Percentiles rank a stretch among this genome's conserved stretches.
phyloP scores from a whole-genome alignment of 2,888 invertebrate species.

The Drosophila fungiperda region DNA sequence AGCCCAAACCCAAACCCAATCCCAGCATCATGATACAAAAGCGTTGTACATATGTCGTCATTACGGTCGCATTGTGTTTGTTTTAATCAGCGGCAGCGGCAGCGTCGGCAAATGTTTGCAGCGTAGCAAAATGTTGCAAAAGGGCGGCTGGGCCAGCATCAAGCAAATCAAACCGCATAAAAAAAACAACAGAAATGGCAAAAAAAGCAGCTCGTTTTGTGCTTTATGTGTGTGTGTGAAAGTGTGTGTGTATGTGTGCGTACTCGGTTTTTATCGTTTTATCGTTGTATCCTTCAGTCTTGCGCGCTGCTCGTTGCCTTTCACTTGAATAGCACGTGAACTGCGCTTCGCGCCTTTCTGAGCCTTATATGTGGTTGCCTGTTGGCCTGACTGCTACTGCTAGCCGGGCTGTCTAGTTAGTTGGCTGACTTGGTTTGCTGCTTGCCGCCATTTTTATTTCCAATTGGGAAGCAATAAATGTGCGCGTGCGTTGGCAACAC shows the following conservation, averaged over 20 bases:
- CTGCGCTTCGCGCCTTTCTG: slow-evolving; percentile 30
- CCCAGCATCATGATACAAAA: slow-evolving; percentile 18
- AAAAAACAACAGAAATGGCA: slow-evolving; percentile 23
- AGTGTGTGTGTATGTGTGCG: slow-evolving; percentile 14
- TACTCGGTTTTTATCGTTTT: slow-evolving; percentile 47
- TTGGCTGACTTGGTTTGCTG: slow-evolving; percentile 50
- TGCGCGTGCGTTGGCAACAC: slow-evolving; percentile 77
- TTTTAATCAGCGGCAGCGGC: slow-evolving; percentile 76
- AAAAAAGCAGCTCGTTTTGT: slow-evolving; percentile 18
- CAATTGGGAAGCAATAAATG: slow-evolving; percentile 79
- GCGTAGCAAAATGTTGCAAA: slow-evolving; percentile 32
- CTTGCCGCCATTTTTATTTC: slow-evolving; percentile 75
- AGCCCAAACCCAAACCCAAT: too few relatives aligned
- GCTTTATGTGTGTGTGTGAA: slow-evolving; percentile 7
- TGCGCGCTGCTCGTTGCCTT: slow-evolving; percentile 42
- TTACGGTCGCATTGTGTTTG: slow-evolving; percentile 79
- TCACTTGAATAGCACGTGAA: slow-evolving; percentile 61
- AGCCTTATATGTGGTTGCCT: slow-evolving; percentile 23
- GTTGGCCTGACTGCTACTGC: not conserved
- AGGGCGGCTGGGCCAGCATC: slow-evolving; percentile 31
- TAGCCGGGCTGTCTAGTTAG: slow-evolving; percentile 33
- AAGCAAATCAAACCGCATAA: slow-evolving; percentile 66
- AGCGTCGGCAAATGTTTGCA: slow-evolving; percentile 66
- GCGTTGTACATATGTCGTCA: slow-evolving; percentile 75
- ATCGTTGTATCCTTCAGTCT: slow-evolving; percentile 26